These are phyloP conservation scores for Tetrax tetrax DNA, from an alignment of 2,113 vertebrate genomes.

Conservation along the genomic window DNA sequence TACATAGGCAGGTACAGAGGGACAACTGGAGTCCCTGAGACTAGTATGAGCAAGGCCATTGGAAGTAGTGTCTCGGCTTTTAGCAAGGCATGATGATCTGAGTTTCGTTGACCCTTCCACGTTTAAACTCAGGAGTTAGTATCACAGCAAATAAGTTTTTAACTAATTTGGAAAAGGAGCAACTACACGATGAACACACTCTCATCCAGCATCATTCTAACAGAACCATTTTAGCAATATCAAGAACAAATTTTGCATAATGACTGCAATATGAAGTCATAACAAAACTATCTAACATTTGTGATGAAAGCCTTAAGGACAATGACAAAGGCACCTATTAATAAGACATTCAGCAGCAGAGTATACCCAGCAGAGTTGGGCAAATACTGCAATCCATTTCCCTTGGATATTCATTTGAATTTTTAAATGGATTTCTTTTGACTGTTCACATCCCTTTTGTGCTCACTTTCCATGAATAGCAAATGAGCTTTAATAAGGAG, in stretches of 20 bases:
- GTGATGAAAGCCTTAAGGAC: slow-evolving; percentile 39
- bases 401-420: slow-evolving; percentile 48
- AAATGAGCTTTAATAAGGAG: slow-evolving; percentile 59
- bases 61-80: not conserved
- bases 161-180: not conserved
- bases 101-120: not conserved
- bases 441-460: slow-evolving; percentile 50
- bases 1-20: not conserved
- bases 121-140: not conserved
- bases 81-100: not conserved
- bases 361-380: slow-evolving; percentile 5
- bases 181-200: not conserved
- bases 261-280: not conserved
- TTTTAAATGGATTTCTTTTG: slow-evolving; percentile 47
- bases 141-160: not conserved
- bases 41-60: not conserved
- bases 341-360: not conserved
- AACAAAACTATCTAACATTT: not conserved
- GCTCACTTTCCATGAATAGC: slow-evolving; percentile 47
- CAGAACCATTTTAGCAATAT: not conserved
- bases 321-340: slow-evolving; percentile 43
- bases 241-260: slow-evolving; percentile 11
- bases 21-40: not conserved
- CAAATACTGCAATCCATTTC: slow-evolving; percentile 31
- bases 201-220: not conserved